Base-by-base conservation (phyloP, 2,113 vertebrate species). In the Nerophis lumbriciformis region DNA sequence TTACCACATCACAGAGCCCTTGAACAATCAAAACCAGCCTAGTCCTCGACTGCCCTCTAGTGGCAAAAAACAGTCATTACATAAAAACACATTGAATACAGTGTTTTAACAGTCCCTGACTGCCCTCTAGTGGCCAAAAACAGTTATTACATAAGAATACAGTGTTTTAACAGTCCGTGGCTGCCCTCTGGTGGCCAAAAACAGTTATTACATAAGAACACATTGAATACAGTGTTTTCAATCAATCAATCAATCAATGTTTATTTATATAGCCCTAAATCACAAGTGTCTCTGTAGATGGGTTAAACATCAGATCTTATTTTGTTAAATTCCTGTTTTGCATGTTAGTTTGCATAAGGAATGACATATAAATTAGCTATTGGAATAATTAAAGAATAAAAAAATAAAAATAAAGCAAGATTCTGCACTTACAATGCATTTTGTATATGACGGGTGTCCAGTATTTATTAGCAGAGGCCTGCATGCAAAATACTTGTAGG, bases 121-220 rank as follows among this genome's bases (percentile, higher is more conserved):
- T 81, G 72, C 85, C 87, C 80, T 68, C 89, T 0, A 76, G 85
- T 85, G 88, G 82, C 63, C n/a, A 2, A 53, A 6, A 72, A 51
- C 8, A 4, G 21, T 69, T 52, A 73, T 77, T 74, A 68, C 76
- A 72, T 42, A 53, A 65, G 67, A 74, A 75, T 82, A 56, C 87
- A 88, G 87, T 87, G 87, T 89, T 89, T 86, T 89, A 88, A 80
- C 87, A 88, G 88, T 85, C 5, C 56, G 75, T 63, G 62, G 9
- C 59, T 81, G 72, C 85, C 87, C 80, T 68, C 89, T 0, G 75
- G 85, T 85, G 88, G 82, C 63, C 15, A 3, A 53, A 6, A 72
- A 51, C 8, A 4, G 21, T 70, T 52, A 73, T 76, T 74, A 68
- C 76, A 72, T 42, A 53, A 51, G 14, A 44, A 65, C 65, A 47